phyloP scores from a whole-genome alignment of 2,797 vertebrate genomes.

The Euthynnus affinis region DNA sequence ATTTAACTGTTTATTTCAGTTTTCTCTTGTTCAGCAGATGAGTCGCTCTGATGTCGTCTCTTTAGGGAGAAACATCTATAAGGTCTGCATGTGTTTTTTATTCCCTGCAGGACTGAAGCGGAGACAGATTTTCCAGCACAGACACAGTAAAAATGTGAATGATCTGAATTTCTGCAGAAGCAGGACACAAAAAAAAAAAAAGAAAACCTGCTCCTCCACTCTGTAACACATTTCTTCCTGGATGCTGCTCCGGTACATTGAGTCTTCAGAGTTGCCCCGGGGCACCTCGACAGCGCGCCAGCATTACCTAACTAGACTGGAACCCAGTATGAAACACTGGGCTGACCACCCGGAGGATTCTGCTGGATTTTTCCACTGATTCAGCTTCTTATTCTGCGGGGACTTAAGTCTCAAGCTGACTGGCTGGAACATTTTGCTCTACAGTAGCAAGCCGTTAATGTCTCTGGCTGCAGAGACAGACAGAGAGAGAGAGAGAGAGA shows the following conservation, averaged over 20 bases:
- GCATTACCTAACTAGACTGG: neutral
- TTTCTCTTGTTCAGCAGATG: neutral
- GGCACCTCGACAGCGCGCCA: neutral
- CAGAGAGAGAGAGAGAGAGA: neutral
- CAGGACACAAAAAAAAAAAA: too few species aligned
- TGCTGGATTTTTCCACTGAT: neutral
- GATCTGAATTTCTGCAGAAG: neutral
- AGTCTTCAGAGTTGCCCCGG: neutral
- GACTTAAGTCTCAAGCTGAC: neutral
- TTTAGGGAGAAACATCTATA: neutral
- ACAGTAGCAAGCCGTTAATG: neutral
- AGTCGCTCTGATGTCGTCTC: neutral
- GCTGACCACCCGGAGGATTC: neutral
- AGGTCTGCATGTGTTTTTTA: neutral
- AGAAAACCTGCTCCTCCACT: neutral
- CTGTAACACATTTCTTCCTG: neutral
- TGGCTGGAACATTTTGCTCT: neutral
- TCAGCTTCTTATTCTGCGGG: neutral
- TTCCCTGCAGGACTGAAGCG: neutral
- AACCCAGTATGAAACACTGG: neutral
- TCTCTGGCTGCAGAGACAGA: conserved; percentile 1
- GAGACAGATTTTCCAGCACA: neutral
- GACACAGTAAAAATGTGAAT: neutral
- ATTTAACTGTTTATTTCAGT: neutral
- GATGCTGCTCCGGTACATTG: neutral